These are phyloP conservation scores for Agonopterix arenella DNA, from an alignment of 2,888 invertebrate species.

Conservation along the genomic window DNA sequence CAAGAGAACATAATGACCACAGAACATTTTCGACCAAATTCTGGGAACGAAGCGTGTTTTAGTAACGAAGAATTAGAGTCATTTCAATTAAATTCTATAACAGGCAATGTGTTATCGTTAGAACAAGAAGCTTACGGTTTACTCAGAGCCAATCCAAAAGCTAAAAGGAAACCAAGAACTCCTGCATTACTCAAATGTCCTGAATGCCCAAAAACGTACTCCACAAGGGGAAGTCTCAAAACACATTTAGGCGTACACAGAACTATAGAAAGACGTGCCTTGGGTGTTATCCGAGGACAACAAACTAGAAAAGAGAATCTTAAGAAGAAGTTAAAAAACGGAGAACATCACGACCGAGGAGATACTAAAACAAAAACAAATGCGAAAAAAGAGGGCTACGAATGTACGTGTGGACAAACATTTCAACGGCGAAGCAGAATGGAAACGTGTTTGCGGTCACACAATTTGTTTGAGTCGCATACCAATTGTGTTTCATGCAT, in stretches of 20 bases:
- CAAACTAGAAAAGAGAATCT: conserved; percentile 37
- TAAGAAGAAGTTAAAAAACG: conserved; percentile 7
- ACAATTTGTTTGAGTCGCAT: conserved; percentile 32
- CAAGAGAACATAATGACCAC: no score
- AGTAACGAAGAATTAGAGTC: conserved; percentile 26
- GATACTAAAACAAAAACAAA: conserved; percentile 5
- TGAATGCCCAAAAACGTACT: conserved; percentile 49
- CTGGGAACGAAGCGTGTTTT: no score
- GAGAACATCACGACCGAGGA: conserved; percentile 6
- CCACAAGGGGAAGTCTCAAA: conserved; percentile 21
- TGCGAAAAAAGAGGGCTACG: conserved; percentile 44
- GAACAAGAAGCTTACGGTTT: conserved; percentile 62
- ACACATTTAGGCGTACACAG: conserved; percentile 49
- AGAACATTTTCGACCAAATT: no score
- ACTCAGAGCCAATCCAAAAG: conserved; percentile 33
- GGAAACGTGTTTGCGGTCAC: conserved; percentile 60
- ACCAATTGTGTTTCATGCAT: conserved; percentile 36
- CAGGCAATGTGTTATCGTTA: conserved; percentile 52
- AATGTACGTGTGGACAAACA: conserved; percentile 55
- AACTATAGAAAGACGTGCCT: conserved; percentile 45
- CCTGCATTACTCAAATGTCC: conserved; percentile 25
- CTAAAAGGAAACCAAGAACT: conserved; percentile 13
- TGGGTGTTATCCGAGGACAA: conserved; percentile 37
- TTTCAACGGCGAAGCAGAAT: conserved; percentile 54
- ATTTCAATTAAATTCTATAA: conserved; percentile 64